These are phyloP conservation scores for Microchrysa polita DNA, from an alignment of 2,888 invertebrate species.

Conservation along the genomic window DNA sequence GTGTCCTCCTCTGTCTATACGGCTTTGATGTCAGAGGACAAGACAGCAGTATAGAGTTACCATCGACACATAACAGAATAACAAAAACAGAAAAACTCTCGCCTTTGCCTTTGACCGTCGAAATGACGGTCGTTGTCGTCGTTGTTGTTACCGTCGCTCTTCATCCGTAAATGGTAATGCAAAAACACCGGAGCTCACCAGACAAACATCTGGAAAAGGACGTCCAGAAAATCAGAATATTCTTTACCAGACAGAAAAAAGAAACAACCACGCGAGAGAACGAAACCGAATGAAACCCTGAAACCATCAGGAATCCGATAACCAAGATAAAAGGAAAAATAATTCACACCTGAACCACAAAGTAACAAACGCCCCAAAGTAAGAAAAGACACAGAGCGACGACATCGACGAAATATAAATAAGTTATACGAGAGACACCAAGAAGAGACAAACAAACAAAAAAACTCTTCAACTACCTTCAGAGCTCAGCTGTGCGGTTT, in stretches of 20 bases:
- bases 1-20: constrained; percentile 9
- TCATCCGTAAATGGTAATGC: not conserved
- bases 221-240: not conserved
- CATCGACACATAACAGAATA: too few species aligned
- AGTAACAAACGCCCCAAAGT: not conserved
- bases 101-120: not conserved
- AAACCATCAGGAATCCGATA: too few species aligned
- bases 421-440: too few species aligned
- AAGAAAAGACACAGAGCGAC: not conserved
- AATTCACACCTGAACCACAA: constrained; percentile 37
- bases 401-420: too few species aligned
- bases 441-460: not conserved
- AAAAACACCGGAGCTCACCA: not conserved
- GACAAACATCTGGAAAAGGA: constrained; percentile 11
- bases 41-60: constrained; percentile 35
- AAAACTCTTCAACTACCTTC: not conserved
- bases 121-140: not conserved
- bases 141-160: too few species aligned
- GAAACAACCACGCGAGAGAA: too few species aligned
- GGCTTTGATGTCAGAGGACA: constrained; percentile 35
- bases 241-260: constrained; percentile 20
- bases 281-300: too few species aligned
- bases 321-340: not conserved
- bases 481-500: too few species aligned
- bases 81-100: not conserved